These are phyloP conservation scores for Montipora cactus DNA, from an alignment of 64 coral and sea anemone genomes.

Conservation along the genomic window DNA sequence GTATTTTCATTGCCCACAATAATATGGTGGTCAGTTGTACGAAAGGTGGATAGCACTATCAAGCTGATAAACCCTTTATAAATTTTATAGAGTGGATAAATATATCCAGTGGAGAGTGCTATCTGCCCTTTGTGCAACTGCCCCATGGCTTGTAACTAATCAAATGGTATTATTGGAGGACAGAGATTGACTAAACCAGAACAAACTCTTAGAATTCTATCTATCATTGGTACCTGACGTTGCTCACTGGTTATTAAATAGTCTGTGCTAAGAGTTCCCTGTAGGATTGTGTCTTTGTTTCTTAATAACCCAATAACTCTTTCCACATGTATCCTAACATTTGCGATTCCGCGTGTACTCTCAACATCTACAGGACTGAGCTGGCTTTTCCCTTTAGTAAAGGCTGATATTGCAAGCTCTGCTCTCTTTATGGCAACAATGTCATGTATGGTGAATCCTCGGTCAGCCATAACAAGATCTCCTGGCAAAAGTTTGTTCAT, in stretches of 20 bases:
- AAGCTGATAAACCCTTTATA: slow-evolving; percentile 27
- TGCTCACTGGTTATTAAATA: slow-evolving; percentile 42
- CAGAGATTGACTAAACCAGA: slow-evolving; percentile 53
- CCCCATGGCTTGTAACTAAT: slow-evolving; percentile 36
- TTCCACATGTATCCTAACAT: slow-evolving; percentile 1
- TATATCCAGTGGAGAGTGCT: slow-evolving; percentile 29
- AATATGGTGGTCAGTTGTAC: slow-evolving; percentile 23
- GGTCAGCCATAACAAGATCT: neutral
- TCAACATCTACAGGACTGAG: slow-evolving; percentile 13
- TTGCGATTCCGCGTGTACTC: neutral
- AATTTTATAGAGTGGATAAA: slow-evolving; percentile 34
- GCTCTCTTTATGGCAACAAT: slow-evolving; percentile 18
- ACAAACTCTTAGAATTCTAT: slow-evolving; percentile 50
- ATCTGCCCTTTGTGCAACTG: slow-evolving; percentile 14
- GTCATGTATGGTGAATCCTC: slow-evolving; percentile 21
- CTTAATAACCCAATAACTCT: neutral
- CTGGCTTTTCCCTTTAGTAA: slow-evolving; percentile 15
- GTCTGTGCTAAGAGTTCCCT: slow-evolving; percentile 42
- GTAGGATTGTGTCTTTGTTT: slow-evolving; percentile 3
- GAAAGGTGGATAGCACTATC: slow-evolving; percentile 29
- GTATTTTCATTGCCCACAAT: slow-evolving; percentile 27
- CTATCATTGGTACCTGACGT: slow-evolving; percentile 23
- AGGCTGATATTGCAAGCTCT: slow-evolving; percentile 9
- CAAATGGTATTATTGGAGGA: slow-evolving; percentile 52
- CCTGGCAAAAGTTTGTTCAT: no score